These are phyloP conservation scores for Sebastes reedi DNA, from an alignment of 2,797 vertebrate genomes.

Conservation along the genomic window DNA sequence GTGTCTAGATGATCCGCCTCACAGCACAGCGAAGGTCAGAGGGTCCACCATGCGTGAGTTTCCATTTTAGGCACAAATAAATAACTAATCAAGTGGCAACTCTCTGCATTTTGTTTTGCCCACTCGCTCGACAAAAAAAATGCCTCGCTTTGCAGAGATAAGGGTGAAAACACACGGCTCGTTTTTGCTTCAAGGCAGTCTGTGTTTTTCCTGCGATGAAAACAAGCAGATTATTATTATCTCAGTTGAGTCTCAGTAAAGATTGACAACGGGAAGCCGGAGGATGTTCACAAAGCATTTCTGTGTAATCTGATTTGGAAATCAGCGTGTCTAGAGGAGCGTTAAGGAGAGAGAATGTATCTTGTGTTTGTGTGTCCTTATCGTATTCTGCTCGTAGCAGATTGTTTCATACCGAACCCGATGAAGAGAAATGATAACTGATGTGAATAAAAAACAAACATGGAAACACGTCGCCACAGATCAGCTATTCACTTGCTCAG, in stretches of 20 bases:
- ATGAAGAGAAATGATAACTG: slow-evolving; percentile 23
- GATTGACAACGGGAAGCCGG: slow-evolving; percentile 37
- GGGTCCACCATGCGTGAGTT: slow-evolving; percentile 26
- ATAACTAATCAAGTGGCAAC: not conserved
- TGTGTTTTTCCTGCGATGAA: slow-evolving; percentile 33
- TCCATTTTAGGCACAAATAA: slow-evolving; percentile 4
- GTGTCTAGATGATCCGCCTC: slow-evolving; percentile 35
- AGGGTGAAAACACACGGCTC: slow-evolving; percentile 17
- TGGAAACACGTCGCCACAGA: slow-evolving; percentile 20
- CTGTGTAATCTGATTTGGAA: slow-evolving; percentile 49
- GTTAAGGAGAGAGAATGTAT: slow-evolving; percentile 15
- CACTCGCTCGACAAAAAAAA: not conserved
- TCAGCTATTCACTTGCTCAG: not conserved
- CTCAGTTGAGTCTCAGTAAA: not conserved
- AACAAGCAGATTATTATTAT: slow-evolving; percentile 47
- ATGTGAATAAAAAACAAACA: slow-evolving; percentile 20
- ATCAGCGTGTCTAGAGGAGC: slow-evolving; percentile 24
- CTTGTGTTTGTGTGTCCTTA: slow-evolving; percentile 28
- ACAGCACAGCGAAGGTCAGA: slow-evolving; percentile 39
- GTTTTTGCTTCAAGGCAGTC: slow-evolving; percentile 31
- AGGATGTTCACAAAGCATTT: slow-evolving; percentile 42
- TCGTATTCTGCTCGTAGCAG: slow-evolving; percentile 31
- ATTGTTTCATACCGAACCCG: slow-evolving; percentile 6
- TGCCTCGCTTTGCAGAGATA: not conserved
- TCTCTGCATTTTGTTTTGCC: slow-evolving; percentile 2